Base-by-base conservation (phyloP, 2,888 invertebrate species). In the Pyralis farinalis region DNA sequence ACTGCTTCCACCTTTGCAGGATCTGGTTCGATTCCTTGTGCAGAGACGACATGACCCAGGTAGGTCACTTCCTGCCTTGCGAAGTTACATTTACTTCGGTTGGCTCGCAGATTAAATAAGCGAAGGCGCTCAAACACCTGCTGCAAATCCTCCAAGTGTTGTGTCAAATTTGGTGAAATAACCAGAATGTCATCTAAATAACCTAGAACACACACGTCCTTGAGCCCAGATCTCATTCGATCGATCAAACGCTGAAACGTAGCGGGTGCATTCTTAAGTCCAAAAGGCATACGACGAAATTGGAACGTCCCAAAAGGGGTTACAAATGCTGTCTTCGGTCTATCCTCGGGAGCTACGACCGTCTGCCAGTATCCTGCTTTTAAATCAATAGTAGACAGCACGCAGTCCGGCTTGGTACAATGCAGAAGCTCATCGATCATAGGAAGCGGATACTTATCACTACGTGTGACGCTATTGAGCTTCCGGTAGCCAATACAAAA, bases 1-100 rank as follows among this genome's bases (percentile, higher is more conserved):
- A 56, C 49, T 7, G 55, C 52, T 3, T 43, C n/a, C 0, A 49
- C 43, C 44, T 58, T 56, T 0, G 7, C n/a, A 6, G 51, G 35
- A 31, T 56, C 50, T 1, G 49, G 40, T 6, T 45, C 30, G 0
- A 55, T 33, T 0, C 53, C 55, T 4, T 38, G 27, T 1, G 46
- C 12, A 0, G 49, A 41, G 6, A 54, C 40, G 9, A 51, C 39
- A 27, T 57, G 53, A 0, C 55, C 54, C 3, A 55, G 42, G 16
- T 52, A 58, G 5, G 21, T 46, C 2, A 53, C 36, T 10, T 10
- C 3, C 11, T 9, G 7, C 1, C 29, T 11, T 3, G 10, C 29
- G 11, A 29, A 29, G 9, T 10, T 10, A 6, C 29, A 29, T 10
- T 29, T 29, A 5, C 7, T 10, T 1, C 40, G 1, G 10, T 29